Evolutionary conservation across 2,797 vertebrate genomes (phyloP), one percentile per base, ranked within the genome.

Genomic region (Spondyliosoma cantharus): DNA sequence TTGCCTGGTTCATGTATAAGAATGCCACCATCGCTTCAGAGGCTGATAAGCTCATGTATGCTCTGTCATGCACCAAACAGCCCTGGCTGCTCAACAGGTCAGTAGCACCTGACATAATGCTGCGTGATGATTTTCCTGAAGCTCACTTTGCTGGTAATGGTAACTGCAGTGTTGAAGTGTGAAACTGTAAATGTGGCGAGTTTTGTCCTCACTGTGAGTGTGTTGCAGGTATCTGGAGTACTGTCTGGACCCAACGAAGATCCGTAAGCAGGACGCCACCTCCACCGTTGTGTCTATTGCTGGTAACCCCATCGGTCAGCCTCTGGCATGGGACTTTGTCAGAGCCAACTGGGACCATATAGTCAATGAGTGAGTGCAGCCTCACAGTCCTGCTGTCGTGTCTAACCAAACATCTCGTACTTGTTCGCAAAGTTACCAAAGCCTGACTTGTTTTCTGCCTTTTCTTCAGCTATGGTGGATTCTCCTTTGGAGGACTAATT

Each of bases 41-140:
- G 76, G 95, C 95, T 0, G 93, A 96, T 8, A 97, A 96, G 71
- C 94, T 98, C 42, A 94, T 96, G 25, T 1, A 82, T 0, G 96
- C 92, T 8, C 92, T 99, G 75, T 57, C 97, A 65, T 99, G 97
- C 90, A 95, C 94, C 85, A 85, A 12, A 16, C 0, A 93, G 1
- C 84, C 96, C 62, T 97, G 96, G 96, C 94, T 98, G 78, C 93
- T 99, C 14, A 95, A 93, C 81, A 96, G 97, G 97, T 97, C 77
- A 78, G 86, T 70, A 16, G 1, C 13, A 49, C 14, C 14, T 24
- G 8, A 50, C 19, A 13, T 27, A n/a, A 13, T 20, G 42, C 42
- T 54, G 17, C 14, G 22, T 29, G 3, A 32, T 42, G 9, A 22
- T 24, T 43, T 53, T 71, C 2, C 8, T 54, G 14, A 57, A 14